Conservation (phyloP, 2,888 invertebrate species). For the Cryptocheilus praepositus region DNA sequence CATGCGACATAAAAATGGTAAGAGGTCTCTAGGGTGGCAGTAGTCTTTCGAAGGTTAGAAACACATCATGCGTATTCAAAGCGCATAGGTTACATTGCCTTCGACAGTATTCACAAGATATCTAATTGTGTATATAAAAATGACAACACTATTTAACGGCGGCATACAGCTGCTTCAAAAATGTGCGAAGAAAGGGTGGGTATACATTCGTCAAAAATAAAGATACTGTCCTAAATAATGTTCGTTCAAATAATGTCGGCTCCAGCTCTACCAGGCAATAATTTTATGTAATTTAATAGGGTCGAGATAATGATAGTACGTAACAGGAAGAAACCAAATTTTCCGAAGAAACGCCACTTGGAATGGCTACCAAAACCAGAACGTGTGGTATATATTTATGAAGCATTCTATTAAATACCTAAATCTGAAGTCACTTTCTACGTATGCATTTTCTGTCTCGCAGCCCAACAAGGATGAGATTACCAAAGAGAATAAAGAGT, state of each 20-base stretch:
- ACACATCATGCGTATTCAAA: neutral
- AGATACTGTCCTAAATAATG: conserved; percentile 13
- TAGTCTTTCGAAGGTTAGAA: conserved; percentile 8
- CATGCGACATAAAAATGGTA: too few species aligned
- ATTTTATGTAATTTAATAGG: conserved; percentile 41
- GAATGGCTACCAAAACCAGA: conserved; percentile 84
- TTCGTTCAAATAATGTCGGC: neutral
- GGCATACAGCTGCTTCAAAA: conserved; percentile 49
- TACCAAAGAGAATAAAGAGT: conserved; percentile 86
- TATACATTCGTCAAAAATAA: conserved; percentile 3
- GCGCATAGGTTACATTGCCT: too few species aligned
- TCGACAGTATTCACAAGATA: neutral
- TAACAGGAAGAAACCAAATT: conserved; percentile 70
- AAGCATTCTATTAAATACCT: conserved; percentile 6
- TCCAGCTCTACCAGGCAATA: neutral
- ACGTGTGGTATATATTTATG: conserved; percentile 78
- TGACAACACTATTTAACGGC: conserved; percentile 61
- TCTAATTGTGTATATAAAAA: conserved; percentile 31
- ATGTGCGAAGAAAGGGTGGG: conserved; percentile 62
- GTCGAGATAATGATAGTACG: conserved; percentile 41
- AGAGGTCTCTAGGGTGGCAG: too few species aligned
- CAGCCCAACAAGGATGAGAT: conserved; percentile 83
- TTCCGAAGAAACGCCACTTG: conserved; percentile 81
- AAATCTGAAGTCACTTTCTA: neutral
- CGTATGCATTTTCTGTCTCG: conserved; percentile 8